Conservation (phyloP, 2,113 vertebrate species). For the Illadopsis cleaveri region DNA sequence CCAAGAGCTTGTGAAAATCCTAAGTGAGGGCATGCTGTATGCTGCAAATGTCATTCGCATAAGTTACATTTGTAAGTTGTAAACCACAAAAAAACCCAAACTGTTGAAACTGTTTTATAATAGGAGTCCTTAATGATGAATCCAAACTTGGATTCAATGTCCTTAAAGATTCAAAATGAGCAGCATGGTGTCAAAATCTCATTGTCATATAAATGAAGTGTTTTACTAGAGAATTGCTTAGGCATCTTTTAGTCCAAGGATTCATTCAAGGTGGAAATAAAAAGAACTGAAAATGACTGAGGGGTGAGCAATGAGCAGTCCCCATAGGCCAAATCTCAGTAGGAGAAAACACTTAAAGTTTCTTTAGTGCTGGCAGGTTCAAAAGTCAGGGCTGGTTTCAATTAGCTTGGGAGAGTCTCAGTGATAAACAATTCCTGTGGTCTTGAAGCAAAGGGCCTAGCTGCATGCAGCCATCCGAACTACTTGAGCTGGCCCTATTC, state of each 20-base stretch:
- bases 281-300: constrained; percentile 59
- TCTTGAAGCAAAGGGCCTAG: constrained; percentile 70
- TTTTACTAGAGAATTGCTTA: neutral
- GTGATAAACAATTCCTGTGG: constrained; percentile 90
- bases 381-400: constrained; percentile 83
- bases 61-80: neutral
- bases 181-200: neutral
- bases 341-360: constrained; percentile 75
- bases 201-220: neutral
- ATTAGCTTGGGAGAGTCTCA: constrained; percentile 82
- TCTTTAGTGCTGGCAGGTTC: constrained; percentile 80
- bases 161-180: neutral
- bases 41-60: neutral
- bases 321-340: constrained; percentile 72
- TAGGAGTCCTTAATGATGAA: neutral
- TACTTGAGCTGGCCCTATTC: constrained; percentile 46
- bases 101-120: neutral
- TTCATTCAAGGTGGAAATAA: constrained; percentile 56
- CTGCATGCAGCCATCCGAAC: constrained; percentile 49
- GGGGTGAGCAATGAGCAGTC: constrained; percentile 64
- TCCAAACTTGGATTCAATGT: neutral
- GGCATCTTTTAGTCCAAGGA: constrained; percentile 23
- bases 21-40: neutral
- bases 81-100: neutral
- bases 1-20: neutral